Percentiles rank a stretch among this genome's conserved stretches.
These are phyloP conservation scores for Phortica okadai DNA, from an alignment of 2,888 invertebrate genomes.

Conservation along the genomic window DNA sequence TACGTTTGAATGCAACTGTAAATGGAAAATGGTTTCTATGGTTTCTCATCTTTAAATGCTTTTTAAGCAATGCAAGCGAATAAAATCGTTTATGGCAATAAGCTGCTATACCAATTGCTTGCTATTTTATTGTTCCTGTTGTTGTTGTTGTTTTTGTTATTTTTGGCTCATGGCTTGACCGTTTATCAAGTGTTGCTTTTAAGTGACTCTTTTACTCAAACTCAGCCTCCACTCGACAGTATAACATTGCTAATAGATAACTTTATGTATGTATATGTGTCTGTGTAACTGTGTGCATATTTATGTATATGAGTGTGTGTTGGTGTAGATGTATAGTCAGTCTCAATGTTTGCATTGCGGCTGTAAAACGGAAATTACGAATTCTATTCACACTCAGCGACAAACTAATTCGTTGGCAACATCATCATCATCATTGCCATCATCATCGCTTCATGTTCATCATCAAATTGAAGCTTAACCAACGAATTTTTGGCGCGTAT, in stretches of 20 bases:
- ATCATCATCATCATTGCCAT: background rate
- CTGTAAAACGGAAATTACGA: constrained; percentile 65
- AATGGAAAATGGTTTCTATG: constrained; percentile 25
- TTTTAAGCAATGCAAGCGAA: constrained; percentile 6
- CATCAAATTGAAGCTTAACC: too few relatives aligned
- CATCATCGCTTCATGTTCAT: background rate
- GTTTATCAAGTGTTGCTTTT: too few relatives aligned
- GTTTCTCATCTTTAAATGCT: constrained; percentile 27
- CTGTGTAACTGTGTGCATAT: background rate
- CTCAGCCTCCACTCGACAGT: too few relatives aligned
- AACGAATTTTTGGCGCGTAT: background rate
- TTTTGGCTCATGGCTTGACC: background rate
- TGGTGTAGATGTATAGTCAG: background rate
- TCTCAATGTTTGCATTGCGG: background rate
- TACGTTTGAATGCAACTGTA: constrained; percentile 10
- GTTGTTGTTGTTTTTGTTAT: background rate
- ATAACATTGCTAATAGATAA: too few relatives aligned
- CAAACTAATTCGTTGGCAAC: constrained; percentile 1
- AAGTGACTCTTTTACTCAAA: too few relatives aligned
- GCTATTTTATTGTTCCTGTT: background rate
- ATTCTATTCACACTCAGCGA: constrained; percentile 65
- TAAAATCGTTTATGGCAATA: background rate
- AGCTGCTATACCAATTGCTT: background rate
- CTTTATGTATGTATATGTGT: too few relatives aligned
- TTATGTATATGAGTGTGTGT: background rate